Conservation (phyloP, 1,140 invertebrate species). For the Zaprionus tsacasi region DNA sequence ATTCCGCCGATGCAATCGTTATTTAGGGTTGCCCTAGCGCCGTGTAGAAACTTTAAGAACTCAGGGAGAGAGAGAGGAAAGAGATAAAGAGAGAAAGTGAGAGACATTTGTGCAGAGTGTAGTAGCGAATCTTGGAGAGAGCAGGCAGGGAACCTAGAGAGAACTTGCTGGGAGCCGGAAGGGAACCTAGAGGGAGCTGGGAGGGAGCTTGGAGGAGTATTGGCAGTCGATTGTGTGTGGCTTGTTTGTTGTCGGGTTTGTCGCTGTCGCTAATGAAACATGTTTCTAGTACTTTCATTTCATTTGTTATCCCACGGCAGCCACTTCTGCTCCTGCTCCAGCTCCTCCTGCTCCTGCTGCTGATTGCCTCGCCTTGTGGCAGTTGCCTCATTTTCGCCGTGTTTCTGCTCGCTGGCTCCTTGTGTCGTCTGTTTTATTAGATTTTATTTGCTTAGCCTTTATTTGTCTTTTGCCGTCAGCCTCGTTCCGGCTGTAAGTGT, state of each 20-base stretch:
- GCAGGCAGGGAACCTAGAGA: too few species aligned
- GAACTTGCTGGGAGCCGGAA: too few species aligned
- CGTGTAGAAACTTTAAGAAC: neutral
- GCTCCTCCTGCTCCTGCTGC: slow-evolving; percentile 1
- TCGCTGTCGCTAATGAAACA: slow-evolving; percentile 75
- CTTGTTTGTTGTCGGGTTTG: slow-evolving; percentile 70
- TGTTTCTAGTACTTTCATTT: slow-evolving; percentile 74
- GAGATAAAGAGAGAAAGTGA: neutral
- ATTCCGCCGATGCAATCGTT: neutral
- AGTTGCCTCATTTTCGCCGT: slow-evolving; percentile 66
- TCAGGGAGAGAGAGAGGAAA: neutral
- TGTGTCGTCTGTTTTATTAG: slow-evolving; percentile 74
- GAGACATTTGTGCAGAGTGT: too few species aligned
- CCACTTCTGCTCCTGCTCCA: slow-evolving; percentile 6
- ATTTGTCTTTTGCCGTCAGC: slow-evolving; percentile 69
- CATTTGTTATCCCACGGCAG: slow-evolving; percentile 54
- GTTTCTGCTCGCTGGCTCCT: slow-evolving; percentile 54
- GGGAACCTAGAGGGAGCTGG: too few species aligned
- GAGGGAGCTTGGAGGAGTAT: slow-evolving; percentile 22
- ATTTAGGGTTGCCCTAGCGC: too few species aligned
- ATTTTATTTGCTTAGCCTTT: slow-evolving; percentile 82
- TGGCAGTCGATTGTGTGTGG: slow-evolving; percentile 61
- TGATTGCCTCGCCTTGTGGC: slow-evolving; percentile 25
- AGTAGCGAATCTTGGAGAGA: too few species aligned
- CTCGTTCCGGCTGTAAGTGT: slow-evolving; percentile 58